phyloP scores from a whole-genome alignment of 2,113 vertebrate genomes.

The Gasterosteus aculeatus region DNA sequence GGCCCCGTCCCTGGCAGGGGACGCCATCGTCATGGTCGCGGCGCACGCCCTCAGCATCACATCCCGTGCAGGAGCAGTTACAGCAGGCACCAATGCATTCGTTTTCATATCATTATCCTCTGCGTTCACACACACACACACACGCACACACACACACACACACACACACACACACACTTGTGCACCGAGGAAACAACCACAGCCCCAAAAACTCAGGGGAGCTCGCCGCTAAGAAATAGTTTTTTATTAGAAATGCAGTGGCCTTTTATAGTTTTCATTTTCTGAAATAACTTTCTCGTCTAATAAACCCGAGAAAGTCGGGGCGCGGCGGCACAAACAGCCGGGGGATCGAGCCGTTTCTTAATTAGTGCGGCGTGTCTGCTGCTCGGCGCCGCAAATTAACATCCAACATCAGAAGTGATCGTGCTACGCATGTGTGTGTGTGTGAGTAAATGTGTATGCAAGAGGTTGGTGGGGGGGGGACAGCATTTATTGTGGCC shows the following conservation, averaged over 20 bases:
- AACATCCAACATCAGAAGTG: conserved; percentile 52
- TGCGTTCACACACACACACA: background rate
- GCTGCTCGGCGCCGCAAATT: conserved; percentile 50
- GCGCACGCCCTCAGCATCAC: conserved; percentile 43
- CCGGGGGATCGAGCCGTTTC: conserved; percentile 61
- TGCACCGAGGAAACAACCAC: conserved; percentile 53
- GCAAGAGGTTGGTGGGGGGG: background rate
- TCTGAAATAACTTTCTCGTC: conserved; percentile 28
- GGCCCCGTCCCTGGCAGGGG: no score
- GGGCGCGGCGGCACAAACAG: conserved; percentile 56
- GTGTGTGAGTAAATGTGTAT: background rate
- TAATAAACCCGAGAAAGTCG: conserved; percentile 63
- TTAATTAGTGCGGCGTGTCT: conserved; percentile 69
- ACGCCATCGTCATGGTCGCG: conserved; percentile 33
- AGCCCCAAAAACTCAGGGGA: conserved; percentile 47
- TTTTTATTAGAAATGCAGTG: conserved; percentile 39
- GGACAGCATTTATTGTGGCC: background rate
- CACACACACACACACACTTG: background rate
- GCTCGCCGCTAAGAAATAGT: conserved; percentile 43
- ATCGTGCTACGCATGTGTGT: conserved; percentile 25
- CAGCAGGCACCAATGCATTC: conserved; percentile 14
- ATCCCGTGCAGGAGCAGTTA: conserved; percentile 23
- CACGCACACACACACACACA: conserved; percentile 10
- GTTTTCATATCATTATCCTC: conserved; percentile 8
- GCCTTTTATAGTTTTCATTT: conserved; percentile 28